Conservation (phyloP, 2,888 invertebrate species). For the Iselma pallidipennis region DNA sequence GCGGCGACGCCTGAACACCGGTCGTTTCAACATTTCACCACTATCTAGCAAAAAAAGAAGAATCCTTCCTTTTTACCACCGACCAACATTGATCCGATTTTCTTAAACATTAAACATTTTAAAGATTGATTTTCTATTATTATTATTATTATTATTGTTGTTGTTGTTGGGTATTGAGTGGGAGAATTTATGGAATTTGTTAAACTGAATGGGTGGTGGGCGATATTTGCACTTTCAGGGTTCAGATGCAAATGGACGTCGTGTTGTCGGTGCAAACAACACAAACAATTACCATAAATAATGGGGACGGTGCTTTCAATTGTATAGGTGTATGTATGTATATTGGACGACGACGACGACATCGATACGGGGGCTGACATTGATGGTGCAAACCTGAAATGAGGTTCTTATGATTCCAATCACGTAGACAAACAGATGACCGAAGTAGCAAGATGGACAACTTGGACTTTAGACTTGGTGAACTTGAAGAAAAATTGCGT, state of each 20-base stretch:
- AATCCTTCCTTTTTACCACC: no score
- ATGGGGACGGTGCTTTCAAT: neutral
- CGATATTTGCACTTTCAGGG: constrained; percentile 22
- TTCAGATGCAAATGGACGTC: constrained; percentile 20
- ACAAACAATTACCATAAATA: constrained; percentile 26
- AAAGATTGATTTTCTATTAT: neutral
- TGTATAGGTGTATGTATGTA: neutral
- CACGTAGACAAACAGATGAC: constrained; percentile 40
- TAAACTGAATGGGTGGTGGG: constrained; percentile 1
- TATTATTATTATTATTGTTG: neutral
- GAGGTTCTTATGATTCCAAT: constrained; percentile 28
- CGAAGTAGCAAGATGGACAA: constrained; percentile 7
- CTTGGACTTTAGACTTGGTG: neutral
- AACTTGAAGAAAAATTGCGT: neutral
- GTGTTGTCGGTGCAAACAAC: constrained; percentile 20
- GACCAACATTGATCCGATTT: no score
- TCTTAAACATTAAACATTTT: no score
- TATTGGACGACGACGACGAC: neutral
- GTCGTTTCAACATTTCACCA: neutral
- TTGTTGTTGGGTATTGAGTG: neutral
- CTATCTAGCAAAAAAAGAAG: neutral
- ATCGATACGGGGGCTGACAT: neutral
- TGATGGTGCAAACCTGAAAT: constrained; percentile 13
- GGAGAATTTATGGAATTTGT: neutral
- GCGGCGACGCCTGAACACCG: neutral